A percentile compares a stretch with the other conserved stretches of the same genome.
These are phyloP conservation scores for Mus spicilegus DNA, from an alignment of 2,113 vertebrate species.

Conservation along the genomic window DNA sequence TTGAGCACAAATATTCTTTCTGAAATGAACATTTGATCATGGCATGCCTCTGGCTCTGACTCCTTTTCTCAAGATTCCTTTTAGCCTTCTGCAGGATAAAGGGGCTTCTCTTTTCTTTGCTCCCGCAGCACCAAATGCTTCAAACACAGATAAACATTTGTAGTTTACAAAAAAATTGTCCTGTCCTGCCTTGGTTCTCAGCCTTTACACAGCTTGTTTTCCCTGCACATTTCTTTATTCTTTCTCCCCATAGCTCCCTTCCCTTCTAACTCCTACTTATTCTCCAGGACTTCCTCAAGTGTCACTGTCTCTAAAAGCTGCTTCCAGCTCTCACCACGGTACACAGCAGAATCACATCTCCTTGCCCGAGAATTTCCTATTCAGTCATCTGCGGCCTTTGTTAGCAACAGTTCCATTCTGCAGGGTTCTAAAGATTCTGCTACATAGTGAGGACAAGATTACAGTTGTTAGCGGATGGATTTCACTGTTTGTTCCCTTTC, in stretches of 20 bases:
- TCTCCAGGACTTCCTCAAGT: neutral
- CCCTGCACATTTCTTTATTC: neutral
- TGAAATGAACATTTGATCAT: neutral
- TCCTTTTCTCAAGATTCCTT: neutral
- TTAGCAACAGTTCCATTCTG: neutral
- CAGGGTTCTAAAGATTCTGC: slow-evolving; percentile 4
- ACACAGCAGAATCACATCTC: neutral
- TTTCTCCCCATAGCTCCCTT: neutral
- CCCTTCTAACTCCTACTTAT: neutral
- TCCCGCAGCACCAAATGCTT: neutral
- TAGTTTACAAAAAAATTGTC: neutral
- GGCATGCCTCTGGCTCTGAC: neutral
- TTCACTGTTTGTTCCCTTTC: neutral
- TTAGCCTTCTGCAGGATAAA: neutral
- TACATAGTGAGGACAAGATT: neutral
- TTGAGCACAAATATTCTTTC: neutral
- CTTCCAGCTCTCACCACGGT: neutral
- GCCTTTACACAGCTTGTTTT: neutral
- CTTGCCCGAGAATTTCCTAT: neutral
- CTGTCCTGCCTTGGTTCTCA: neutral
- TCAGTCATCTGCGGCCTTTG: neutral
- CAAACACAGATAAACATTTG: neutral
- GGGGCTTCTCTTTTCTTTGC: neutral
- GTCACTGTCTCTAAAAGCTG: neutral
- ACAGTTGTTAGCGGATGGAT: neutral